Conservation (phyloP, 1,140 invertebrate species). For the Brachionus koreanus region DNA sequence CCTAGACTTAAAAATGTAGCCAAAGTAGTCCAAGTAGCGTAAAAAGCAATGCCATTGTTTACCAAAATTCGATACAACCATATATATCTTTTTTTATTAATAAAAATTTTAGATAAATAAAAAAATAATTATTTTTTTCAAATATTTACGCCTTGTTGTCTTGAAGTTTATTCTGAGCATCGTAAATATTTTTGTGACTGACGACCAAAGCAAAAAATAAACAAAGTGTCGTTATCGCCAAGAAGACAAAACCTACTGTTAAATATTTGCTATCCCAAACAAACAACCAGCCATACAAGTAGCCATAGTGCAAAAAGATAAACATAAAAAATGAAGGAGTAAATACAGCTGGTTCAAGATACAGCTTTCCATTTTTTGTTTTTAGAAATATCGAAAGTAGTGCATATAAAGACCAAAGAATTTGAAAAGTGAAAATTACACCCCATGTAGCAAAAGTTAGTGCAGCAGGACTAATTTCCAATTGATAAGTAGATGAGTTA, state of each 20-base stretch:
- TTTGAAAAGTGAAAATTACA: constrained; percentile 51
- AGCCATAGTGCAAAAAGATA: constrained; percentile 47
- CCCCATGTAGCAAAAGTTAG: constrained; percentile 53
- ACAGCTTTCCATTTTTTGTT: constrained; percentile 46
- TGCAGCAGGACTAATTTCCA: constrained; percentile 50
- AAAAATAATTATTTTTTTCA: neutral
- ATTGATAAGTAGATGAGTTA: constrained; percentile 15
- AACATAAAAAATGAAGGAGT: constrained; percentile 47
- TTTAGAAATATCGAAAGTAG: constrained; percentile 48
- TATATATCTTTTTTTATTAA: constrained; percentile 46
- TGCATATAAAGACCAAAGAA: constrained; percentile 50
- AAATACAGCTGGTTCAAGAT: constrained; percentile 47
- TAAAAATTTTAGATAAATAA: neutral
- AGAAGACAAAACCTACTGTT: constrained; percentile 46
- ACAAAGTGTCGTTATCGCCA: neutral
- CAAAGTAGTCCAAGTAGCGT: constrained; percentile 52
- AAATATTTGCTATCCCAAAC: constrained; percentile 19
- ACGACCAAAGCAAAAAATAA: constrained; percentile 46
- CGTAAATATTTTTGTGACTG: neutral
- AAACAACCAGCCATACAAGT: constrained; percentile 49
- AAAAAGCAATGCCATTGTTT: constrained; percentile 54
- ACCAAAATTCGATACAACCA: constrained; percentile 52
- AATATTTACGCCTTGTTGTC: neutral
- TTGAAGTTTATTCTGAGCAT: neutral
- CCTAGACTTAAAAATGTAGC: constrained; percentile 51